Conservation (phyloP, 2,113 vertebrate genomes). For the Poicephalus gulielmi region DNA sequence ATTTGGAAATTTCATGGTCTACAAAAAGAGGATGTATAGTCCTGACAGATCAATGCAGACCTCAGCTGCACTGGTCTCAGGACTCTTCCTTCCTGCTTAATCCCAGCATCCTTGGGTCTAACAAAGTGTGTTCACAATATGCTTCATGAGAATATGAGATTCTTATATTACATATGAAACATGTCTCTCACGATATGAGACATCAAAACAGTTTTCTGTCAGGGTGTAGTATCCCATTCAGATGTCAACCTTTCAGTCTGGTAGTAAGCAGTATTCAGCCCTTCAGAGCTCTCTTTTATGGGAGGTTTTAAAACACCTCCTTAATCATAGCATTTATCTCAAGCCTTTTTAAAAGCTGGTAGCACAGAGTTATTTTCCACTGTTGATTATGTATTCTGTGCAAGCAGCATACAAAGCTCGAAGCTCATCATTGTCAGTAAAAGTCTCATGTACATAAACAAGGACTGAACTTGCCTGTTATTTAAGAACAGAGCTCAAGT, state of each 20-base stretch:
- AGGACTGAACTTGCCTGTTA: conserved; percentile 28
- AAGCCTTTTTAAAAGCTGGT: background rate
- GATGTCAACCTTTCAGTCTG: background rate
- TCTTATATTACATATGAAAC: rapidly evolving
- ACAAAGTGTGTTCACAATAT: background rate
- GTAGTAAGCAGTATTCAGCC: background rate
- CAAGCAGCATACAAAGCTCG: background rate
- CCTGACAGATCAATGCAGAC: background rate
- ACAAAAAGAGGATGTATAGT: background rate
- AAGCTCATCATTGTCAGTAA: conserved; percentile 32
- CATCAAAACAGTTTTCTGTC: background rate
- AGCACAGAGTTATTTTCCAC: conserved; percentile 16
- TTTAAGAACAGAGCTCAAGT: conserved; percentile 20
- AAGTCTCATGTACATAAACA: conserved; percentile 46
- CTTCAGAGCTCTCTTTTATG: background rate
- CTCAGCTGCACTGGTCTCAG: background rate
- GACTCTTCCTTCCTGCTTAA: background rate
- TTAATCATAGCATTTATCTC: background rate
- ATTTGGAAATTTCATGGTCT: background rate
- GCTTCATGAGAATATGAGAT: background rate
- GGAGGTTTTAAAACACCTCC: background rate
- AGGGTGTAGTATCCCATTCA: rapidly evolving
- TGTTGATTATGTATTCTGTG: conserved; percentile 4
- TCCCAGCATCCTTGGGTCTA: rapidly evolving
- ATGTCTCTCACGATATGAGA: background rate